Base-by-base conservation (phyloP, 2,888 invertebrate species). In the Epinotia nisella region DNA sequence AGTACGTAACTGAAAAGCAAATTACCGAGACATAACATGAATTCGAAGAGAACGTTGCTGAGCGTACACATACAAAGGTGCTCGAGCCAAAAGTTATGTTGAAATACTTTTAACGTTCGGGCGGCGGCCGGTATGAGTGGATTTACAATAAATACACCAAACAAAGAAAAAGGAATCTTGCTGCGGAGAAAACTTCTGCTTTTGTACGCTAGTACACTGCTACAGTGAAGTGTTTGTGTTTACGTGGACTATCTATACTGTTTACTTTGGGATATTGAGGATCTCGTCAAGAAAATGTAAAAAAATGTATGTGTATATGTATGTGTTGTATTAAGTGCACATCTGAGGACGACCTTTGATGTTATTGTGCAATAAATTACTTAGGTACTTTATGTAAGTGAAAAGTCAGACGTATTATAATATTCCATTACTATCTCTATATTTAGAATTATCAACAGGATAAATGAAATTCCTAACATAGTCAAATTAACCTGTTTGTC, bases 71-170 rank as follows among this genome's bases (percentile, higher is more conserved):
- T 74, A 73, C 68, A 81, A 82, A 83, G 84, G 86, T 84, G 84
- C 85, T 85, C 83, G 85, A 85, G 86, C 86, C 86, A 87, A 88
- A 92, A 92, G 91, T 93, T 92, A 93, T 93, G 91, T 90, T 82
- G 90, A 84, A 91, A 92, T 92, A 93, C 93, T 92, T 91, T 86
- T 89, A 90, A 88, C 89, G 87, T 83, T 82, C 83, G 84, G 82
- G 80, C 76, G 76, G 79, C 78, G 78, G 81, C 82, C 85, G 89
- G 90, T 92, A 92, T 92, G 93, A 93, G 93, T 92, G 91, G 90
- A 92, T 93, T 92, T 92, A 93, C 93, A 92, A 93, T 93, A 92
- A 92, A 93, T 93, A 93, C 91, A 90, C 90, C 89, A 91, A 93
- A 93, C 93, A 93, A 93, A 92, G 92, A 91, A 92, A 92, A 92